Base-by-base conservation (phyloP, 2,797 vertebrate genomes). In the Mormyrus proboscirostris region DNA sequence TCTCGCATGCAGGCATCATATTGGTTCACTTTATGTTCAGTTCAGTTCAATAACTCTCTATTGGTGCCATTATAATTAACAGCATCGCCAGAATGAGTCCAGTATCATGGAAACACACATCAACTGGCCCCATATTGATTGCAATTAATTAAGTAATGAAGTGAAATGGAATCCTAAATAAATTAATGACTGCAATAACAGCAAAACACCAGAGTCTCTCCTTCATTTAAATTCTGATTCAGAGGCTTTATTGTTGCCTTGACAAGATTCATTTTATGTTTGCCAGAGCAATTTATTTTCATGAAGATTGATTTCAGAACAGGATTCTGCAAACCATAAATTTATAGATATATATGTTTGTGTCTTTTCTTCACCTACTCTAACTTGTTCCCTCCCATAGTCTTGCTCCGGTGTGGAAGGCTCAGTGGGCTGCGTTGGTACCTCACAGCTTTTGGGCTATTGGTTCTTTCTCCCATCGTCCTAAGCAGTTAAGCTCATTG, bases 141-240 rank as follows among this genome's bases (percentile, higher is more conserved):
- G 82, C 82, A 84, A 84, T 84, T 84, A 84, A 84, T 84, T 49
- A 50, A 84, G 49, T 84, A 84, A 47, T 49, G 82, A 49, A n/a
- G 41, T 84, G n/a, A 22, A 22, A 84, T 84, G 19, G 82, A 84
- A 84, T 84, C 41, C 19, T 47, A 84, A 84, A 49, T 47, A 84
- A 84, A 84, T 84, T 50, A 84, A 84, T 84, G 41, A 50, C 82
- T 25, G 41, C 82, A 84, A 25, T 84, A 84, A 84, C 82, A 84
- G 38, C 82, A 50, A 84, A 84, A 84, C 82, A 84, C 82, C 41
- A 50, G 10, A 50, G 10, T 49, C 47, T 49, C 79, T 22, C 47
- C 2, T 50, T 84, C 44, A 84, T 10, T 50, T 16, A 50, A 10
- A 49, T 84, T 49, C 44, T 79, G 73, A 50, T 50, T 84, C 44